Evolutionary conservation across 2,113 vertebrate genomes (phyloP).

Genomic region (Naja naja): DNA sequence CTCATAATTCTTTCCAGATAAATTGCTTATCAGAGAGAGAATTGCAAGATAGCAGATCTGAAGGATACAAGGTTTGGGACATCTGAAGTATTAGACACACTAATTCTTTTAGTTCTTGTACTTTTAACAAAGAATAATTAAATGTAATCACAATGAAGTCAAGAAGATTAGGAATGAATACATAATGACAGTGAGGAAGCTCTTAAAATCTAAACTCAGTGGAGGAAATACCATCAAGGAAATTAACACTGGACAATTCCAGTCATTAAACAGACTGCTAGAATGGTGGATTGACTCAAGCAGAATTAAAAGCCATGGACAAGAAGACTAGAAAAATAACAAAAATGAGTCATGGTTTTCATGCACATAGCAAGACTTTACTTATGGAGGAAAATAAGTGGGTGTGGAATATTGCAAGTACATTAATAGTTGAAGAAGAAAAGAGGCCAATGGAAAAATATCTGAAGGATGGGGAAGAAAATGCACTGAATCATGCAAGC

Average conservation of each 20-base stretch:
- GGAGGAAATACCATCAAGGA: not conserved
- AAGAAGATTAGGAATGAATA: not conserved
- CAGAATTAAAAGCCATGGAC: not conserved
- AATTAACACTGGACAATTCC: not conserved
- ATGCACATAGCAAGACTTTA: not conserved
- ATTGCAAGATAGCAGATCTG: not conserved
- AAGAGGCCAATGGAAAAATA: not conserved
- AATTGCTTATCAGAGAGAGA: not conserved
- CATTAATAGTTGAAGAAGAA: not conserved
- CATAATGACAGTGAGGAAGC: not conserved
- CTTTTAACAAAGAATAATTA: not conserved
- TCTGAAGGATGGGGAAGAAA: not conserved
- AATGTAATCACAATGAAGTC: not conserved
- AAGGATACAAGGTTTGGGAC: not conserved
- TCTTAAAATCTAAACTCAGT: not conserved
- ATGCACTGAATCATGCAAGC: not conserved
- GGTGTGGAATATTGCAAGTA: not conserved
- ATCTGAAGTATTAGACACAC: not conserved
- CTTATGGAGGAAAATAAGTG: not conserved
- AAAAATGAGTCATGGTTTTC: not conserved
- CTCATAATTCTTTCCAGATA: not conserved
- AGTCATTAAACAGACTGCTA: not conserved
- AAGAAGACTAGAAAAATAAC: not conserved
- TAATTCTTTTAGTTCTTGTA: not conserved
- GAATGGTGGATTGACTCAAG: not conserved